Base-by-base conservation (phyloP, 2,113 vertebrate species). In the Nibea albiflora region DNA sequence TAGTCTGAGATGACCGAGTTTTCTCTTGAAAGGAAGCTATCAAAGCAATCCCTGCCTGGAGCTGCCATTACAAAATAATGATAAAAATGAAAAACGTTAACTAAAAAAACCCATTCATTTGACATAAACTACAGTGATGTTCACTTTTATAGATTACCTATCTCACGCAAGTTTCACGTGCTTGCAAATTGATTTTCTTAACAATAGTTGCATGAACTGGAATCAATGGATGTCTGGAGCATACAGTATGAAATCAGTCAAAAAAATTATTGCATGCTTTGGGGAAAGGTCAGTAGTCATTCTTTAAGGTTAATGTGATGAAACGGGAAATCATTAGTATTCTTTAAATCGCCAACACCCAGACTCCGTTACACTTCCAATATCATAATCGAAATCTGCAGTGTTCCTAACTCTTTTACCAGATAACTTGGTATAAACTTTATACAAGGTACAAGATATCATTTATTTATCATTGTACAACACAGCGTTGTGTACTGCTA, bases 241-340 rank as follows among this genome's bases (percentile, higher is more conserved):
- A n/a, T 64, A n/a, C 46, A 67, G 17, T 68, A 58, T 24, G 42
- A 82, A 85, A 64, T 60, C 50, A 52, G 50, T 73, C 14, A 31
- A 35, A 57, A 31, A 63, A 49, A 39, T 10, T 0, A 66, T 31
- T 78, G 5, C 20, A 39, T 50, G 19, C 42, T 85, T 26, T 75
- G 4, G 19, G 35, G 70, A 62, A 74, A 69, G 26, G 57, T 74
- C 42, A 49, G 57, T 28, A 12, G 14, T 31, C 11, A 35, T 74
- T 69, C 14, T 62, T 61, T 26, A 35, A 50, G 57, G 24, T 66
- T 39, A 61, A 22, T 65, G 44, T 77, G 15, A 60, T 39, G 19
- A 74, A 44, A 46, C 47, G 12, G 20, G 63, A 39, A 47, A 22
- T 54, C 46, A 7, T 14, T 4, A 3, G 14, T 31, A 11, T 49